phyloP scores from a whole-genome alignment of 2,888 invertebrate species.

The Bombylius major region DNA sequence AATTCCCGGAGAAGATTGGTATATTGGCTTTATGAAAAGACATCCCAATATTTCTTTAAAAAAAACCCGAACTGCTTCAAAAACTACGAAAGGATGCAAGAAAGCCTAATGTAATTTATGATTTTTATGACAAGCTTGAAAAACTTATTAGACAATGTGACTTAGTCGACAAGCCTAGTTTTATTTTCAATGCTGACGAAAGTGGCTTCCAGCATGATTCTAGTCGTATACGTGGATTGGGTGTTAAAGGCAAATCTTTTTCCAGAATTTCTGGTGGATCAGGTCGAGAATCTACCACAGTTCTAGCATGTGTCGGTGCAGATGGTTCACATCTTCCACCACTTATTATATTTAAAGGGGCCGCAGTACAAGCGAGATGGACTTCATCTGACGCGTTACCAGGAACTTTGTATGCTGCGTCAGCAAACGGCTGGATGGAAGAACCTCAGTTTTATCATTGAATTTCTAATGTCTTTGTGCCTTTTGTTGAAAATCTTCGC shows the following conservation, averaged over 20 bases:
- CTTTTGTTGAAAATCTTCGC: background rate
- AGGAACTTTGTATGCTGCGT: no score
- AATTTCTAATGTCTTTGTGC: conserved; percentile 2
- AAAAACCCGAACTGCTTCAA: background rate
- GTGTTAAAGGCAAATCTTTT: conserved; percentile 2
- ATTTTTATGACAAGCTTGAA: conserved; percentile 4
- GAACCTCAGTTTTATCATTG: conserved; percentile 4
- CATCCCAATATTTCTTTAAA: background rate
- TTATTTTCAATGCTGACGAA: conserved; percentile 6
- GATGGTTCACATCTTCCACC: background rate
- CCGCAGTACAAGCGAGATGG: conserved; percentile 1
- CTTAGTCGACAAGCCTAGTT: background rate
- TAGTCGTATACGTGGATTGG: conserved; percentile 1
- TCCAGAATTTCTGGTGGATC: conserved; percentile 4
- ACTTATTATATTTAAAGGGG: conserved; percentile 8
- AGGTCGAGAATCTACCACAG: conserved; percentile 4
- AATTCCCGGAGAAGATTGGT: background rate
- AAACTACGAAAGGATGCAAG: conserved; percentile 4
- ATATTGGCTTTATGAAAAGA: background rate
- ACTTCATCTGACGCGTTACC: conserved; percentile 1
- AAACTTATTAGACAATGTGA: background rate
- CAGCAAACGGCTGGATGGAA: background rate
- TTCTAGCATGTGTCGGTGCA: conserved; percentile 5
- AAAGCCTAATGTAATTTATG: conserved; percentile 2
- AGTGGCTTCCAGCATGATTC: conserved; percentile 3